Evolutionary conservation across 2,113 vertebrate genomes (phyloP).

Genomic region (Hypomesus transpacificus): DNA sequence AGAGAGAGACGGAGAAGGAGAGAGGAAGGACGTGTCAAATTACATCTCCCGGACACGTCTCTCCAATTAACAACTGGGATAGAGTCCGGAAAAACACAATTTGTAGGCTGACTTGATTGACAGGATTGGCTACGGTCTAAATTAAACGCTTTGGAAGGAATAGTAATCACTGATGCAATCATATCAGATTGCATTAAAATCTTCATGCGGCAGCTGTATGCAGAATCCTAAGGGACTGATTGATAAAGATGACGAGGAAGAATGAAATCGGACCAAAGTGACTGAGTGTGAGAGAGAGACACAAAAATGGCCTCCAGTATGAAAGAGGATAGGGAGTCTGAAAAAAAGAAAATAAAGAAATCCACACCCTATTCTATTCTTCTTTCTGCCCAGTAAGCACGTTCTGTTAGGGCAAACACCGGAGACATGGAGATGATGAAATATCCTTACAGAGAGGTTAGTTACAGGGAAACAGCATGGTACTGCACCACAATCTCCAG

Average conservation of each 20-base stretch:
- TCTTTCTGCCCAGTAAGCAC: not conserved
- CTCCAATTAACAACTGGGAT: conserved; percentile 30
- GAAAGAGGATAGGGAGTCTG: not conserved
- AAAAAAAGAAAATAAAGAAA: not conserved
- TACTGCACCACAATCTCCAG: not conserved
- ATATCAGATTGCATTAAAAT: conserved; percentile 18
- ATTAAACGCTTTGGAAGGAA: conserved; percentile 15
- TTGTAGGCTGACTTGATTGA: conserved; percentile 26
- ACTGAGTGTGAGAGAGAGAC: not conserved
- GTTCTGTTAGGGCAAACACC: not conserved
- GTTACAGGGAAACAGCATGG: not conserved
- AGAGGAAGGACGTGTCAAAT: conserved; percentile 24
- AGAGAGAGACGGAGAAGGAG: not conserved
- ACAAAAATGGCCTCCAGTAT: too few relatives aligned
- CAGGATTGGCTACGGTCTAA: conserved; percentile 20
- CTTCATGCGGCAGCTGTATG: not conserved
- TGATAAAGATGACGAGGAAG: conserved; percentile 8
- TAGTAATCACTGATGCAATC: conserved; percentile 22
- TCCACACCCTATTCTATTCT: not conserved
- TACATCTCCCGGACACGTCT: conserved; percentile 22
- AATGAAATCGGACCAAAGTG: not conserved
- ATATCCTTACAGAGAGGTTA: not conserved
- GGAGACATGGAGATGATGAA: not conserved
- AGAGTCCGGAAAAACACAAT: conserved; percentile 27
- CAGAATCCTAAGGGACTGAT: conserved; percentile 9